phyloP scores from a whole-genome alignment of 1,140 invertebrate species.

The Drosophila pectinifera region DNA sequence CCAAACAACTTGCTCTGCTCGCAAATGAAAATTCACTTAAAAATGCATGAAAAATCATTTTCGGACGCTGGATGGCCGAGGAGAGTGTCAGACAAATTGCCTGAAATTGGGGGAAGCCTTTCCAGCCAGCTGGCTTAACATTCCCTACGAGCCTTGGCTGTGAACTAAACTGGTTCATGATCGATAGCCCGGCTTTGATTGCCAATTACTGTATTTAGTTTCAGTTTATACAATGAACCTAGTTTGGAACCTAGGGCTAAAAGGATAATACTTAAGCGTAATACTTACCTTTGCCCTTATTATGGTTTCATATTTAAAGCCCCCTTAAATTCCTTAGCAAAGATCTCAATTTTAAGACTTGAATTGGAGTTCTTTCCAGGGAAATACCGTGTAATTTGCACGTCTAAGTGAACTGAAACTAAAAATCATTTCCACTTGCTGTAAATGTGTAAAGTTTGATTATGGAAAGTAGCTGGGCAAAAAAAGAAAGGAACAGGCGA shows the following conservation, averaged over 20 bases:
- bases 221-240: not conserved
- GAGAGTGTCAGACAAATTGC: constrained; percentile 49
- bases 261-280: no score
- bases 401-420: constrained; percentile 17
- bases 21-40: constrained; percentile 72
- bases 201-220: constrained; percentile 9
- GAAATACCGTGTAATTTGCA: not conserved
- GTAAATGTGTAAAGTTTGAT: constrained; percentile 78
- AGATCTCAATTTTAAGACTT: not conserved
- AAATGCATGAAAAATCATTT: constrained; percentile 74
- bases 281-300: no score
- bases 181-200: not conserved
- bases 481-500: constrained; percentile 35
- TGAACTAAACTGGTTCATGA: constrained; percentile 2
- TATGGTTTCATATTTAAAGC: no score
- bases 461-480: constrained; percentile 45
- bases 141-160: constrained; percentile 2
- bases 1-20: constrained; percentile 40
- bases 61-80: constrained; percentile 45
- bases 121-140: constrained; percentile 8
- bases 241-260: no score
- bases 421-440: constrained; percentile 58
- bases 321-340: no score
- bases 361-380: no score
- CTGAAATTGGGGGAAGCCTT: constrained; percentile 41